Conservation (phyloP, 1,140 invertebrate species). For the Heliothis virescens region DNA sequence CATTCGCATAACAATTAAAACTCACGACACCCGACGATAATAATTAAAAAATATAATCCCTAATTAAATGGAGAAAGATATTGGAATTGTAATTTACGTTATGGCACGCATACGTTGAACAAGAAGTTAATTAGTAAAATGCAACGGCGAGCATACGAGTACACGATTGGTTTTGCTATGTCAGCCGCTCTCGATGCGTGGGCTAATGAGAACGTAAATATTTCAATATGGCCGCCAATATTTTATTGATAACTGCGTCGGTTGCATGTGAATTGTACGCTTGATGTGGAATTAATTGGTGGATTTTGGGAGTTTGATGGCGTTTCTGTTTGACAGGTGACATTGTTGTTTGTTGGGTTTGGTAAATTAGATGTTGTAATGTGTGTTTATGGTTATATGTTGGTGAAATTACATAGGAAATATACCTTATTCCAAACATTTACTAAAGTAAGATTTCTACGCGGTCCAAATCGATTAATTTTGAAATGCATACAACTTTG, state of each 20-base stretch:
- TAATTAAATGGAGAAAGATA: conserved; percentile 38
- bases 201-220: conserved; percentile 66
- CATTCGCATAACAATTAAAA: conserved; percentile 13
- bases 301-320: conserved; percentile 31
- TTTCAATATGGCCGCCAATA: conserved; percentile 56
- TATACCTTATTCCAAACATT: too few species aligned
- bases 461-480: too few species aligned
- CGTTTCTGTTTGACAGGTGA: conserved; percentile 12
- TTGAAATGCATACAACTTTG: too few species aligned
- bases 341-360: conserved; percentile 1
- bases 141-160: conserved; percentile 45
- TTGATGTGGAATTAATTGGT: conserved; percentile 30
- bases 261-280: conserved; percentile 29
- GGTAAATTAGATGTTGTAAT: not conserved
- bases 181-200: conserved; percentile 56
- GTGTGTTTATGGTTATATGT: too few species aligned
- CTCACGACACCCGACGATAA: not conserved
- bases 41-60: conserved; percentile 25
- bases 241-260: conserved; percentile 59
- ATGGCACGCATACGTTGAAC: conserved; percentile 35
- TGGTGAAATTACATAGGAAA: too few species aligned
- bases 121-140: conserved; percentile 65
- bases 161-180: conserved; percentile 56
- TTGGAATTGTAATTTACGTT: conserved; percentile 45
- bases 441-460: too few species aligned